Evolutionary conservation across 64 coral and sea anemone species (phyloP), one percentile per base, ranked within the genome.

Genomic region (Dendronephthya gigantea): DNA sequence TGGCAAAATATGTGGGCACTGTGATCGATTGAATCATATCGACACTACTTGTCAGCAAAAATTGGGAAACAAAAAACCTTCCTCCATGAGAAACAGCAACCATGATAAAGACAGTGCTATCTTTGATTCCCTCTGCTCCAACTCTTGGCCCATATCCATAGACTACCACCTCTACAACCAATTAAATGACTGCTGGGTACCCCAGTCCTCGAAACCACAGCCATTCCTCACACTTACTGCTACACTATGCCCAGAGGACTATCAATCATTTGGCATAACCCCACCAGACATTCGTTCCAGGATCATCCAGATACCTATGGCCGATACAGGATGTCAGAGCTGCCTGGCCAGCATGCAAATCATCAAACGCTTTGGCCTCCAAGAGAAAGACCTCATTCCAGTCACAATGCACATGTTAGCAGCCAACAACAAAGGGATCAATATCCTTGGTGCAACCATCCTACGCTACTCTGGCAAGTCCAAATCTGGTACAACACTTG

Each of bases 41-140:
- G n/a, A n/a, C n/a, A n/a, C 74, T n/a, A 84, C 59, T 12, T 87
- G 89, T 22, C 48, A 58, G 86, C 79, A 72, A 55, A 92, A 92
- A 45, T 12, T 37, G 43, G 45, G 82, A 66, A 41, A 35, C 17
- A 28, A 50, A 49, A 12, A 11, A 25, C 40, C 33, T 1, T 39
- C 48, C 28, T 48, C 82, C 37, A 79, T 4, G 10, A 15, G 32
- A 79, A 12, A 79, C 9, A 0, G 37, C 28, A 19, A 13, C 30
- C 9, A 13, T 9, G 72, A 47, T 19, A 33, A 81, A 10, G 28
- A 55, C 4, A n/a, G 23, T 22, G 48, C 72, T 4, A 68, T 68
- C 0, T 68, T 86, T 3, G 56, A 86, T 11, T 9, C 29, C 1
- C 84, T 86, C 11, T 86, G 84, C 33, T 25, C 28, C 0, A 33